phyloP scores from a whole-genome alignment of 2,797 vertebrate species.

The Rhinophrynus dorsalis region DNA sequence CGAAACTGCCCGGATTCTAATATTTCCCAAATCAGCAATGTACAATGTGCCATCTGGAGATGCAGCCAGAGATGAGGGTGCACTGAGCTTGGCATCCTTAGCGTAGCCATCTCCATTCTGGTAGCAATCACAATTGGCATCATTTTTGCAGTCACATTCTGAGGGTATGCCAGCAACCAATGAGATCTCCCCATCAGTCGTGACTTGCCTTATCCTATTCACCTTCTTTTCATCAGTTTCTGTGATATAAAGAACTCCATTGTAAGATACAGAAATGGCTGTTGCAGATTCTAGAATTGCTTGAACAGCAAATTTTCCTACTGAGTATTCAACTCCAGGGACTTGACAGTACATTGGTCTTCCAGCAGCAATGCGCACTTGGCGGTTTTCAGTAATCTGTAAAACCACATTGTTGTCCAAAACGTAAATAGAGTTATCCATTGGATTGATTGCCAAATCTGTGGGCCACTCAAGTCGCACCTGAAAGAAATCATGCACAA shows the following conservation, averaged over 20 bases:
- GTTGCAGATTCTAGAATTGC: constrained; percentile 90
- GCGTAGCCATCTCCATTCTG: constrained; percentile 94
- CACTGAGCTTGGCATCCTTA: constrained; percentile 92
- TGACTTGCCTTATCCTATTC: constrained; percentile 90
- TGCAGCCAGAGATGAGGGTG: constrained; percentile 89
- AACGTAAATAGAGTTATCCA: constrained; percentile 96
- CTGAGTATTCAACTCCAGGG: constrained; percentile 78
- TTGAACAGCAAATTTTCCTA: constrained; percentile 83
- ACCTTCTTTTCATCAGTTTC: constrained; percentile 96
- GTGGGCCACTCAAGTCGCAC: constrained; percentile 97
- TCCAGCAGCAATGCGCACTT: constrained; percentile 91
- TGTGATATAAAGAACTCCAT: constrained; percentile 86
- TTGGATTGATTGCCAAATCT: constrained; percentile 91
- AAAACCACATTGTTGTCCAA: constrained; percentile 95
- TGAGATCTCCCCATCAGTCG: constrained; percentile 92
- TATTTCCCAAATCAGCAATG: constrained; percentile 94
- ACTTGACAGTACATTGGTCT: constrained; percentile 92
- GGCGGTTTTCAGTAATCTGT: constrained; percentile 91
- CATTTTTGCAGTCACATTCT: constrained; percentile 96
- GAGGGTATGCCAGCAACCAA: constrained; percentile 88
- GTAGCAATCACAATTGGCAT: constrained; percentile 98
- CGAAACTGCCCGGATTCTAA: constrained; percentile 88
- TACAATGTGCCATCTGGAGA: constrained; percentile 93
- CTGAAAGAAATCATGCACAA: constrained; percentile 65
- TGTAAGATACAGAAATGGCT: constrained; percentile 89